Conservation (phyloP, 2,797 vertebrate species). For the Sebastes oblongus region DNA sequence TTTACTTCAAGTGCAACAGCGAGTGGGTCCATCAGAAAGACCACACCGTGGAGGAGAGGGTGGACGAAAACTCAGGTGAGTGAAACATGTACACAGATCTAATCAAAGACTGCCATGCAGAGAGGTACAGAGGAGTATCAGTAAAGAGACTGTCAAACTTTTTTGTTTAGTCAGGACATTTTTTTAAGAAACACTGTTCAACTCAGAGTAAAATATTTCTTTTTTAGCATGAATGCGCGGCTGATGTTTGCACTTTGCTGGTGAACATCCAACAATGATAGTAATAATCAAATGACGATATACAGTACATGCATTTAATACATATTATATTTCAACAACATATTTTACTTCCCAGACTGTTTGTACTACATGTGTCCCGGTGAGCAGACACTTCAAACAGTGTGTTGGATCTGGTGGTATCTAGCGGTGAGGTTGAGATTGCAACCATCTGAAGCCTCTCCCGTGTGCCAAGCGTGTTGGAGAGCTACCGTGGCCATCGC, state of each 20-base stretch:
- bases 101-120: not conserved
- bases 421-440: not conserved
- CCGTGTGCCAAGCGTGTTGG: not conserved
- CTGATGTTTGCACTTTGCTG: not conserved
- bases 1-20: slow-evolving; percentile 97
- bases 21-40: slow-evolving; percentile 98
- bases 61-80: slow-evolving; percentile 94
- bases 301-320: not conserved
- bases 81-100: slow-evolving; percentile 4
- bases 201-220: not conserved
- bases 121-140: not conserved
- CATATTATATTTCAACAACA: not conserved
- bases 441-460: not conserved
- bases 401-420: too few species aligned
- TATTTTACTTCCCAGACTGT: not conserved
- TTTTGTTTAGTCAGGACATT: not conserved
- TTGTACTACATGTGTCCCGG: not conserved
- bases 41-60: slow-evolving; percentile 91
- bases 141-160: not conserved
- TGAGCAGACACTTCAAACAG: not conserved
- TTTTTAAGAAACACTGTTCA: not conserved
- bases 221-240: not conserved
- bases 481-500: not conserved
- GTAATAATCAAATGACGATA: not conserved
- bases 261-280: not conserved